These are phyloP conservation scores for Campylorhamphus procurvoides DNA, from an alignment of 2,113 vertebrate species.

Conservation along the genomic window DNA sequence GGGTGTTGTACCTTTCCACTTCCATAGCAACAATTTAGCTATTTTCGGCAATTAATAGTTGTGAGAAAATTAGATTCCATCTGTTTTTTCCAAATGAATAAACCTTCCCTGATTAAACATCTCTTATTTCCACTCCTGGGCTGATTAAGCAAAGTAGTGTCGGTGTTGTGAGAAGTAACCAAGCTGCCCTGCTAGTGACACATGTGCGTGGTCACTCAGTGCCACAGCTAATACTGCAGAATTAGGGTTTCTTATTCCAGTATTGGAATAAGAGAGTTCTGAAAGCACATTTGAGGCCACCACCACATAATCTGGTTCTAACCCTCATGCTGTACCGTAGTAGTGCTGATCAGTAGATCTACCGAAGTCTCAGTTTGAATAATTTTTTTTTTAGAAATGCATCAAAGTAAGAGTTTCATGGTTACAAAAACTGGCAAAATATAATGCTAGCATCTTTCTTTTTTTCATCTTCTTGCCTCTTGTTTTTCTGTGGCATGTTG, in stretches of 20 bases:
- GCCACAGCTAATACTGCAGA: not conserved
- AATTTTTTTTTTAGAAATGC: not conserved
- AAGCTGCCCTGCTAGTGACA: not conserved
- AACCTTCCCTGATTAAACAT: not conserved
- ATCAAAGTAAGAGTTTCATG: not conserved
- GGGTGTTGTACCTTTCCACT: not conserved
- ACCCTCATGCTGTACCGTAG: not conserved
- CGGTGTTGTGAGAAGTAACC: not conserved
- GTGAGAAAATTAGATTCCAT: conserved; percentile 3
- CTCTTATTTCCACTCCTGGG: not conserved
- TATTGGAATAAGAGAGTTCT: not conserved
- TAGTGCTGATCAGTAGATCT: not conserved
- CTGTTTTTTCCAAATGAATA: conserved; percentile 6
- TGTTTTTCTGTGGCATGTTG: not conserved
- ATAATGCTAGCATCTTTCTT: not conserved
- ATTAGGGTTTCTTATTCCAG: not conserved
- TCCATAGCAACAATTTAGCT: conserved; percentile 37
- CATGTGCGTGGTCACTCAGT: not conserved
- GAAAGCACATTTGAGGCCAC: not conserved
- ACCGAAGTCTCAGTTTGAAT: not conserved
- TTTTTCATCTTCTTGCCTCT: not conserved
- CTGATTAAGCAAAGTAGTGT: not conserved
- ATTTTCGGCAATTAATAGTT: not conserved
- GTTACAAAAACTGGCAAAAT: not conserved
- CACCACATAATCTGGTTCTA: not conserved